Conservation (phyloP, 2,113 vertebrate genomes). For the Ascaphus truei region DNA sequence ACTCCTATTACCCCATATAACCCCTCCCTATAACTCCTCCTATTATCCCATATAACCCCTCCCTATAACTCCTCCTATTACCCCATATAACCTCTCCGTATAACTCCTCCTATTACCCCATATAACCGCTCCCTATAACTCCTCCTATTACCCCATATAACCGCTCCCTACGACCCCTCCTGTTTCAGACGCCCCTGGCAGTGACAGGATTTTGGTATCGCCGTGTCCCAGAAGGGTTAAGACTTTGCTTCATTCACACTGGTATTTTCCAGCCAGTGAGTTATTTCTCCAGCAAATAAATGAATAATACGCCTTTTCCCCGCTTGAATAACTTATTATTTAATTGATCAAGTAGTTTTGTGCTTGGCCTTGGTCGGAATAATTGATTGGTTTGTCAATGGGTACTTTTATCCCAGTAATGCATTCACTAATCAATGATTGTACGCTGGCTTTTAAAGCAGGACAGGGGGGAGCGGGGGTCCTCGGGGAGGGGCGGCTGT, state of each 20-base stretch:
- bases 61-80: not conserved
- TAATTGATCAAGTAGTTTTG: slow-evolving; percentile 30
- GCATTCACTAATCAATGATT: slow-evolving; percentile 27
- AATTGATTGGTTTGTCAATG: slow-evolving; percentile 24
- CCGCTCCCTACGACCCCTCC: too few relatives aligned
- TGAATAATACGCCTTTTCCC: slow-evolving; percentile 28
- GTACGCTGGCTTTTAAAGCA: not conserved
- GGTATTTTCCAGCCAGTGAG: slow-evolving; percentile 9
- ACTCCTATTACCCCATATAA: not conserved
- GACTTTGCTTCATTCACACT: not conserved
- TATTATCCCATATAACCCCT: not conserved
- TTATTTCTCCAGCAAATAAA: slow-evolving; percentile 29
- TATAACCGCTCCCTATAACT: not conserved
- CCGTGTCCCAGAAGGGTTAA: not conserved
- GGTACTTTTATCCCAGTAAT: slow-evolving; percentile 31
- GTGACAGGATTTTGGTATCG: too few relatives aligned
- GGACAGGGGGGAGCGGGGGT: not conserved
- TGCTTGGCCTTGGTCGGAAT: slow-evolving; percentile 10
- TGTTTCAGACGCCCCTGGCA: too few relatives aligned
- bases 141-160: not conserved
- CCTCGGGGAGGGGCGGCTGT: too few relatives aligned
- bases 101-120: not conserved
- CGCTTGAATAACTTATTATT: slow-evolving; percentile 18
- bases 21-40: too few relatives aligned
- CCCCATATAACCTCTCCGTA: not conserved